Conservation (phyloP, 2,888 invertebrate species). For the Lydus trimaculatus region DNA sequence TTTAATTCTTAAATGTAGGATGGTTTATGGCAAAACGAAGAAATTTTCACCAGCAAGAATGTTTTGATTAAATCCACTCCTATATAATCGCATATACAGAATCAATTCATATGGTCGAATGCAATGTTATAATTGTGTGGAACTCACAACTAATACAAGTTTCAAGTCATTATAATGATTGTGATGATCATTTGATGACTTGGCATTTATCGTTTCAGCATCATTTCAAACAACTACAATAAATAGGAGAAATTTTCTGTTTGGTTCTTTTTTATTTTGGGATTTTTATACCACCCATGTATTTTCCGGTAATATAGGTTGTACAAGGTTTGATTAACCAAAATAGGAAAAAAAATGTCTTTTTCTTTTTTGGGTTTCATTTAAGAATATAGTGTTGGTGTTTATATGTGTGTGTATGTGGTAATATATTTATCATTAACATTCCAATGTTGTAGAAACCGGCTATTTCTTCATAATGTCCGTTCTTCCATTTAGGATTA, state of each 20-base stretch:
- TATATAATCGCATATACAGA: slow-evolving; percentile 25
- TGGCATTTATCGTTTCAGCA: slow-evolving; percentile 38
- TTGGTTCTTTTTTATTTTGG: slow-evolving; percentile 34
- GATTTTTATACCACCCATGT: slow-evolving; percentile 18
- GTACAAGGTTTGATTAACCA: neutral
- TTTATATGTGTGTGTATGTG: too few relatives aligned
- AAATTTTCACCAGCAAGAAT: slow-evolving; percentile 35
- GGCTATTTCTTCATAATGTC: slow-evolving; percentile 35
- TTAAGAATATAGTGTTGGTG: neutral
- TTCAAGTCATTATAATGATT: slow-evolving; percentile 51
- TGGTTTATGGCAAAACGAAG: slow-evolving; percentile 19
- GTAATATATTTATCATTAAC: slow-evolving; percentile 19
- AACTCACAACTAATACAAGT: slow-evolving; percentile 38
- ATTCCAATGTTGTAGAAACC: slow-evolving; percentile 16
- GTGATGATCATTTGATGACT: slow-evolving; percentile 53
- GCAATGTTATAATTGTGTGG: slow-evolving; percentile 48
- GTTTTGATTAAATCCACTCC: slow-evolving; percentile 29
- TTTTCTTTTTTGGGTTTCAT: neutral
- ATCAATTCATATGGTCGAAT: slow-evolving; percentile 37
- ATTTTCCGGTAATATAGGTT: neutral
- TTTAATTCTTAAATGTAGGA: neutral
- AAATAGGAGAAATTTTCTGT: slow-evolving; percentile 46
- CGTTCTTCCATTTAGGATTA: slow-evolving; percentile 43
- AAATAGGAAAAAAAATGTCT: too few relatives aligned
- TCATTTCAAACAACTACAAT: slow-evolving; percentile 32